Conservation (phyloP, 2,113 vertebrate species). For the Rallus limicola region DNA sequence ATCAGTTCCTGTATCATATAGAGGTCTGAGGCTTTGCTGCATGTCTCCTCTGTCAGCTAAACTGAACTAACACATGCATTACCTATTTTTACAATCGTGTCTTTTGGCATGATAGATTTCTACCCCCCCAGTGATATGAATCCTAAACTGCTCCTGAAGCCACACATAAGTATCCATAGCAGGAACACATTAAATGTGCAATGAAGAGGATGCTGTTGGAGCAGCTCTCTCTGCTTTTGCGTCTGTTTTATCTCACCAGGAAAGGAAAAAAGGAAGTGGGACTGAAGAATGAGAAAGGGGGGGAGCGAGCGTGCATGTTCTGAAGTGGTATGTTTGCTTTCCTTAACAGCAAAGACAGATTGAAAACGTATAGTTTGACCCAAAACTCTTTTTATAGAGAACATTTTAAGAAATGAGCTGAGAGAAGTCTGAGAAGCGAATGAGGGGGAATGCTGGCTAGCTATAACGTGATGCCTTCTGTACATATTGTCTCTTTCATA, state of each 20-base stretch:
- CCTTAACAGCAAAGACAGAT: constrained; percentile 14
- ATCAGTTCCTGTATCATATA: neutral
- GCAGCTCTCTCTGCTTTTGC: neutral
- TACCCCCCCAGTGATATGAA: neutral
- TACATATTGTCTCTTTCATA: neutral
- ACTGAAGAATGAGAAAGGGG: neutral
- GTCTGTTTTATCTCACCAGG: neutral
- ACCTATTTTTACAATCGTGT: neutral
- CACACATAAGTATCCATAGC: neutral
- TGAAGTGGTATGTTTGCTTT: neutral
- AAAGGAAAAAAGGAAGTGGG: neutral
- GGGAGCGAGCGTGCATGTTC: neutral
- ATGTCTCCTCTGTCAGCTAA: neutral
- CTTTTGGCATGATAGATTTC: neutral
- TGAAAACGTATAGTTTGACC: constrained; percentile 10
- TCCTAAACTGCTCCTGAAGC: neutral
- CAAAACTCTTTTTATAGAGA: constrained; percentile 7
- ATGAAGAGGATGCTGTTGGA: neutral
- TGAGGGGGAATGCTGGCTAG: neutral
- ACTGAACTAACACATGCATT: neutral
- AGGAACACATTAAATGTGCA: neutral
- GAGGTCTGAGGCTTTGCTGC: neutral
- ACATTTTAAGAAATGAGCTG: neutral
- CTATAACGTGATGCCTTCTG: neutral
- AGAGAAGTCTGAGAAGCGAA: neutral